phyloP scores from a whole-genome alignment of 1,140 invertebrate genomes.

The Brachionus koreanus region DNA sequence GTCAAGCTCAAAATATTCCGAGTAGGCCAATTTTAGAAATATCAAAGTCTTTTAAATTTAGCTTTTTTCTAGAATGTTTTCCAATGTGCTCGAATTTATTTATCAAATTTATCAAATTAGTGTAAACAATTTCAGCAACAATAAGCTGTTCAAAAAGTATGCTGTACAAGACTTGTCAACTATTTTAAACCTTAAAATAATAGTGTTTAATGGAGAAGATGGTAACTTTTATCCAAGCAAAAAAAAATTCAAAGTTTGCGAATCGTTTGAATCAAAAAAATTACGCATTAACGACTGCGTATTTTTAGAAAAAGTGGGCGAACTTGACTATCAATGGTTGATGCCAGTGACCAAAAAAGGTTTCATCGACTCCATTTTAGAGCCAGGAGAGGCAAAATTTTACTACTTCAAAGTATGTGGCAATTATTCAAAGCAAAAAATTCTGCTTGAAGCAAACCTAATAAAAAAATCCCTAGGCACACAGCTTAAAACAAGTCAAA shows the following conservation, averaged over 20 bases:
- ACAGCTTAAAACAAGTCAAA: background rate
- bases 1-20: background rate
- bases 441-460: background rate
- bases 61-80: background rate
- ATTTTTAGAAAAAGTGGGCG: background rate
- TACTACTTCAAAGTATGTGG: background rate
- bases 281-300: conserved; percentile 15
- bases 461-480: background rate
- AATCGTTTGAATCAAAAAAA: background rate
- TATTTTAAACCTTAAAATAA: conserved; percentile 29
- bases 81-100: conserved; percentile 24
- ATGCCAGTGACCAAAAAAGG: background rate
- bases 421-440: background rate
- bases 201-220: conserved; percentile 11
- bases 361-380: background rate
- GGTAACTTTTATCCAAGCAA: background rate
- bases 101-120: conserved; percentile 33
- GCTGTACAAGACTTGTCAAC: conserved; percentile 5
- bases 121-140: conserved; percentile 33
- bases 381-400: background rate
- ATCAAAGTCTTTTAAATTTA: background rate
- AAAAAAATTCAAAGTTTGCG: background rate
- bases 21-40: background rate
- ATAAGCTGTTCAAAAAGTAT: background rate
- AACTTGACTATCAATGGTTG: background rate